Evolutionary conservation across 2,888 invertebrate genomes (phyloP).

Genomic region (Lithophane ornitopus): DNA sequence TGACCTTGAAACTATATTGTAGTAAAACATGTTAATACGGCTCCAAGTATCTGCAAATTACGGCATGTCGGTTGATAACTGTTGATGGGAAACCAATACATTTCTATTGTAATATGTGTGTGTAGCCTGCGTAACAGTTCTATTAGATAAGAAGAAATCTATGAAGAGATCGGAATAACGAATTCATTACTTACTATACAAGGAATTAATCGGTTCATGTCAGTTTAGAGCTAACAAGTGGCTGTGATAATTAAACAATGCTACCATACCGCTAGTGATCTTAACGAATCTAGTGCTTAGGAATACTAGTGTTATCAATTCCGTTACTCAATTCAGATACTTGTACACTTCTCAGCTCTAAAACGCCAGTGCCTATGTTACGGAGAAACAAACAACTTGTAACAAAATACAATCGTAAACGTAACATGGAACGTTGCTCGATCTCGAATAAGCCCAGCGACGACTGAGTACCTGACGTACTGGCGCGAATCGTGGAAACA

Average conservation of each 20-base stretch:
- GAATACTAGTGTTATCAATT: conserved; percentile 78
- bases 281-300: conserved; percentile 56
- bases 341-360: conserved; percentile 79
- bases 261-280: conserved; percentile 43
- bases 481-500: conserved; percentile 83
- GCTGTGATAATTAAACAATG: conserved; percentile 35
- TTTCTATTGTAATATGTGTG: conserved; percentile 90
- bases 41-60: conserved; percentile 89
- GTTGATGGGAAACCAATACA: conserved; percentile 89
- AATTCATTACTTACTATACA: conserved; percentile 89
- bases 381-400: conserved; percentile 86
- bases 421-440: conserved; percentile 87
- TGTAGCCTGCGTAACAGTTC: conserved; percentile 88
- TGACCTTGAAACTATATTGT: conserved; percentile 81
- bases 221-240: conserved; percentile 81
- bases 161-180: conserved; percentile 89
- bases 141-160: conserved; percentile 87
- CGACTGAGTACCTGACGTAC: conserved; percentile 85
- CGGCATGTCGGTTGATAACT: conserved; percentile 89
- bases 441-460: conserved; percentile 89
- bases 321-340: conserved; percentile 77
- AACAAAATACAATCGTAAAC: conserved; percentile 87
- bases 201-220: conserved; percentile 81
- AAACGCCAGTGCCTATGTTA: conserved; percentile 79
- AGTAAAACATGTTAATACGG: conserved; percentile 82